Evolutionary conservation across 2,888 invertebrate species (phyloP).

Genomic region (Drosophila neonasuta): DNA sequence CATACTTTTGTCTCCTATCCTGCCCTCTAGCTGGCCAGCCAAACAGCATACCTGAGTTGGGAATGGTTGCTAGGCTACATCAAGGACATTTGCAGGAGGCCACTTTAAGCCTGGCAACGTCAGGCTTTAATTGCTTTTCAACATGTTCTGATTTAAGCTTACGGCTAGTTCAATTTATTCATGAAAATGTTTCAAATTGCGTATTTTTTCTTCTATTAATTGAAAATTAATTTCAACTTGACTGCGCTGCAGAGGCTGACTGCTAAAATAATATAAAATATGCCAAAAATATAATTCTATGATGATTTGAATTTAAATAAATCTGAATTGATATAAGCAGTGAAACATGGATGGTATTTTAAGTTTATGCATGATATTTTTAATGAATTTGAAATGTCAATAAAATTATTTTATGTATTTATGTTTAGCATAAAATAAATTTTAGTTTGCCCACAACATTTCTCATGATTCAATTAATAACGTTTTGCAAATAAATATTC

Average conservation of each 20-base stretch:
- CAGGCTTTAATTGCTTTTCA: slow-evolving; percentile 16
- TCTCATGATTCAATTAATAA: no score
- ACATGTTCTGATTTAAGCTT: slow-evolving; percentile 7
- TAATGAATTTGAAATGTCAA: no score
- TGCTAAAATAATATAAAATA: neutral
- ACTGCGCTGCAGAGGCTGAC: neutral
- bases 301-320: no score
- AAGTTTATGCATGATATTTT: no score
- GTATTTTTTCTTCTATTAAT: slow-evolving; percentile 1
- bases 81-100: slow-evolving; percentile 14
- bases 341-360: no score
- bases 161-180: slow-evolving; percentile 14
- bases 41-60: slow-evolving; percentile 11
- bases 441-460: no score
- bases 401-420: no score
- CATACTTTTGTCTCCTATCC: neutral
- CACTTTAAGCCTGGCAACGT: neutral
- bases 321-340: no score
- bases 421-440: no score
- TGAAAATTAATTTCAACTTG: slow-evolving; percentile 5
- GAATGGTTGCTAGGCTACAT: slow-evolving; percentile 27
- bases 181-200: neutral
- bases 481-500: no score
- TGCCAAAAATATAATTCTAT: no score
- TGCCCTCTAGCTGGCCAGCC: neutral